These are phyloP conservation scores for Cochlearius cochlearius DNA, from an alignment of 2,113 vertebrate species.

Conservation along the genomic window DNA sequence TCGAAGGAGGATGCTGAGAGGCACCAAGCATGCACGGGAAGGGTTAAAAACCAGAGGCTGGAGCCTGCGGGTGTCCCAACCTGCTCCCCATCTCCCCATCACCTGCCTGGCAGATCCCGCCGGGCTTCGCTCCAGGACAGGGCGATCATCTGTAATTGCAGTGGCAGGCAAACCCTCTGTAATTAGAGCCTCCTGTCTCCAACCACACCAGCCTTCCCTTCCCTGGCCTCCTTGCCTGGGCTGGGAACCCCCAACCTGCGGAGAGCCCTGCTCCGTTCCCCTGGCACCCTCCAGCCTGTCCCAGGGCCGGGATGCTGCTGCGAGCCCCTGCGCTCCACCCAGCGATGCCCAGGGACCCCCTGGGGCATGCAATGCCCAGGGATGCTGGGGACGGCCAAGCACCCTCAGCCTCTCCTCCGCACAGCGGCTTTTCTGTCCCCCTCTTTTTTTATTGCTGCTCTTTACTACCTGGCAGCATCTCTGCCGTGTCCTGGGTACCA, in stretches of 20 bases:
- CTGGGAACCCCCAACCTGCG: background rate
- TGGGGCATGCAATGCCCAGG: rapidly evolving
- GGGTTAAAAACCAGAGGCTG: background rate
- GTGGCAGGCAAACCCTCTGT: background rate
- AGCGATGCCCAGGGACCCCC: background rate
- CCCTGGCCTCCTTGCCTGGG: background rate
- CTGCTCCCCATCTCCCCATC: background rate
- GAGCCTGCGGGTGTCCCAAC: background rate
- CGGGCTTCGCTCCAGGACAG: background rate
- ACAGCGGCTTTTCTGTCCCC: background rate
- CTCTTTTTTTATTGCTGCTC: background rate
- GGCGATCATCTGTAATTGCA: background rate
- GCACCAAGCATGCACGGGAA: background rate
- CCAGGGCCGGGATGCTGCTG: background rate
- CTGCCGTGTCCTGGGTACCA: rapidly evolving
- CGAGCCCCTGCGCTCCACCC: rapidly evolving
- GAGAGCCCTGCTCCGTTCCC: background rate
- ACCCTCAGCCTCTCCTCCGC: background rate
- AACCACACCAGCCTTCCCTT: background rate
- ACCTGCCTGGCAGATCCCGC: background rate
- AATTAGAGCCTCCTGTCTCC: background rate
- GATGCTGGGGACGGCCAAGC: background rate
- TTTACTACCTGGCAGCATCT: background rate
- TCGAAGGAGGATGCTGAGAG: background rate
- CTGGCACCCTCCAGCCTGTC: background rate